Percentiles rank a stretch among this genome's conserved stretches.
phyloP scores from a whole-genome alignment of 2,113 vertebrate species.

The Phalacrocorax pelagicus region DNA sequence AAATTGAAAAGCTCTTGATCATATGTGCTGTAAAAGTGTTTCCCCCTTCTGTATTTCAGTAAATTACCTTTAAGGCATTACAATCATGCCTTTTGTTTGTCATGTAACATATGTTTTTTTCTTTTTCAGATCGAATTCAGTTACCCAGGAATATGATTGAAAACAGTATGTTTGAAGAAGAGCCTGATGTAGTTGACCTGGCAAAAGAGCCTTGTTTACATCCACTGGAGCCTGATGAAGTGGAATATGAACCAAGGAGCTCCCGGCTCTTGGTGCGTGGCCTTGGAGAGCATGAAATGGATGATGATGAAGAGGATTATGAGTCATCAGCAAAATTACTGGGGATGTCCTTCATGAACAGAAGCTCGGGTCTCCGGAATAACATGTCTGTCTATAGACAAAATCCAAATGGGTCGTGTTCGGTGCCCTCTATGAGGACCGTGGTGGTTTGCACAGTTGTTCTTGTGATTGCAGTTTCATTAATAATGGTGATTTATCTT shows the following conservation, averaged over 20 bases:
- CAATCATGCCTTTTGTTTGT: not conserved
- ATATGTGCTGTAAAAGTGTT: not conserved
- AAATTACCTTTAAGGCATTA: not conserved
- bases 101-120: not conserved
- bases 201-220: conserved; percentile 89
- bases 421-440: conserved; percentile 79
- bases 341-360: conserved; percentile 98
- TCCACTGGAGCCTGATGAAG: conserved; percentile 94
- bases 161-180: conserved; percentile 99
- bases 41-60: not conserved
- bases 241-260: conserved; percentile 88
- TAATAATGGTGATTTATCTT: conserved; percentile 87
- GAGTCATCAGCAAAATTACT: conserved; percentile 94
- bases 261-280: conserved; percentile 93
- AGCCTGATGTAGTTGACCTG: conserved; percentile 93
- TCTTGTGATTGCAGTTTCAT: conserved; percentile 80
- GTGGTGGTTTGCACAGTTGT: conserved; percentile 81
- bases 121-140: conserved; percentile 81
- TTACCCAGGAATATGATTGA: conserved; percentile 98
- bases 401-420: conserved; percentile 75
- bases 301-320: conserved; percentile 95
- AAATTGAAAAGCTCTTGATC: not conserved
- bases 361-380: conserved; percentile 83
- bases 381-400: conserved; percentile 80
- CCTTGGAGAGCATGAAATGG: conserved; percentile 91